Evolutionary conservation across 2,113 vertebrate genomes (phyloP).

Genomic region (Pygoscelis antarcticus): DNA sequence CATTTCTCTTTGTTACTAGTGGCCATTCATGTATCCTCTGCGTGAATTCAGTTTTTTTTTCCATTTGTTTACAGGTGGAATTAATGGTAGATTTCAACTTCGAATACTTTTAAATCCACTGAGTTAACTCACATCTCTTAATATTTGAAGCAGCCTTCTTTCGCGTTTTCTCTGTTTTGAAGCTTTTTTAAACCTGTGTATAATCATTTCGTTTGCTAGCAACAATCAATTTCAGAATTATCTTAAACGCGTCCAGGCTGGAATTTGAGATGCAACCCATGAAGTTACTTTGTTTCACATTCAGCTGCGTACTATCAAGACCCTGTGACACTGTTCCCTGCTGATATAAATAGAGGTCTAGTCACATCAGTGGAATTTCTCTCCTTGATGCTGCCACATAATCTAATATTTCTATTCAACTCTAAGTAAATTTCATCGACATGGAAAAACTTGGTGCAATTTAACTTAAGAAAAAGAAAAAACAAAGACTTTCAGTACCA

Average conservation of each 20-base stretch:
- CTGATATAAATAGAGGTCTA: not conserved
- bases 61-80: not conserved
- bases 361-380: not conserved
- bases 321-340: not conserved
- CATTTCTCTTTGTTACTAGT: not conserved
- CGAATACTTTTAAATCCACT: not conserved
- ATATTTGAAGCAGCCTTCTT: not conserved
- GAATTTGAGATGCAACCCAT: not conserved
- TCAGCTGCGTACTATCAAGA: not conserved
- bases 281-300: not conserved
- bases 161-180: not conserved
- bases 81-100: not conserved
- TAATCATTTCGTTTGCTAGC: not conserved
- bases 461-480: not conserved
- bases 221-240: not conserved
- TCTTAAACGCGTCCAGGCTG: not conserved
- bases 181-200: not conserved
- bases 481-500: not conserved
- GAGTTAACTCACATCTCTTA: not conserved
- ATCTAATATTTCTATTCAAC: not conserved
- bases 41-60: not conserved
- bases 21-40: not conserved
- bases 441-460: not conserved
- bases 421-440: not conserved
- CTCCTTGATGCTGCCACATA: not conserved